Evolutionary conservation across 92 coral and sea anemone genomes (phyloP), one percentile per base, ranked within the genome.

Genomic region (Heliopora coerulea): DNA sequence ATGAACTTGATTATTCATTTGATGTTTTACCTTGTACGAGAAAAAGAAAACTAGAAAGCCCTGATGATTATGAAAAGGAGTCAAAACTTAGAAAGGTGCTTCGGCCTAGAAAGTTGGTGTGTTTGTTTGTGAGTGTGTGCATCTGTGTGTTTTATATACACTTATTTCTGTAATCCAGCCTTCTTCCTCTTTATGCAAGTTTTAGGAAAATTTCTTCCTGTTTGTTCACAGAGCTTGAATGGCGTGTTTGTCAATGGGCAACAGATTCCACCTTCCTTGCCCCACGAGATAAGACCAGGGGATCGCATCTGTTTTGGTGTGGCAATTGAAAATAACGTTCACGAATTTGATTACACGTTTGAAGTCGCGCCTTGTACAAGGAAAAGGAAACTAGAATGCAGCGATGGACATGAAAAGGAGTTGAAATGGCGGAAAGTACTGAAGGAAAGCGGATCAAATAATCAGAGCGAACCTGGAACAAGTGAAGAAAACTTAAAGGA

Each of bases 221-320:
- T 73, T 66, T 33, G 54, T 18, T 84, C 75, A 31, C 85, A 95
- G 99, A 95, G 99, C 64, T 73, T 95, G 49, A 95, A 95, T 86
- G 99, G 99, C 61, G 99, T 95, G 26, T 90, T 83, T 28, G 78
- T 90, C 56, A 95, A 95, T 74, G 91, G 91, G 54, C 79, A 68
- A 12, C 82, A 85, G 70, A 67, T 90, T 23, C 89, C 73, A 20
- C 65, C 86, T 24, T 85, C 62, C 21, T 62, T 72, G 30, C 86
- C 81, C 19, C 86, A 78, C 56, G 59, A 74, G 27, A 50, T 95
- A 46, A 86, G 85, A 49, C 78, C 80, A 62, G 97, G 99, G 23
- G 99, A 95, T 66, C 86, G 68, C 48, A 75, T 95, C 50, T 88
- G 87, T 48, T 95, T 95, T 85, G 99, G 99, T 44, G 95, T 95